Base-by-base conservation (phyloP, 2,888 invertebrate species). In the Xylocampa areola region DNA sequence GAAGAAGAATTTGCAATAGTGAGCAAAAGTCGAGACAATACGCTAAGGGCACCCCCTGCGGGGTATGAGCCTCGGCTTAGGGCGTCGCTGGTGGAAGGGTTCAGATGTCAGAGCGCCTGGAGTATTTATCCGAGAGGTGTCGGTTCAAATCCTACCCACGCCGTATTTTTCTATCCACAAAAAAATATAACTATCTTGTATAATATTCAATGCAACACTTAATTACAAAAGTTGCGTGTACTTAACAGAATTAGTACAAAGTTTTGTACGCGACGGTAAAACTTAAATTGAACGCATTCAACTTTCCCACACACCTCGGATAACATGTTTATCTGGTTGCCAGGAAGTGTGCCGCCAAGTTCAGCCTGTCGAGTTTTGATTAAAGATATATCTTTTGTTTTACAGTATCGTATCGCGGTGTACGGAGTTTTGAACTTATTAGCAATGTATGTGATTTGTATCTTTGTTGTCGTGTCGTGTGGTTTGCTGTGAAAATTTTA, bases 241-340 rank as follows among this genome's bases (percentile, higher is more conserved):
- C 57, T 50, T 54, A 55, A 30, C 47, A 52, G 21, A 50, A 54
- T 48, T 57, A 63, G 37, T 48, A 33, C 23, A 35, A 55, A 59
- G 30, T 36, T 17, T 16, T 1, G 21, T 32, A 21, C 29, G 23
- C n/a, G 41, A 36, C 40, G 35, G 25, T 21, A 29, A 11, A 67
- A 68, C 53, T 77, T 77, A 68, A 65, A 77, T 75, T 73, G 64
- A 69, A 73, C 69, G 33, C 48, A 61, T 72, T 64, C 48, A 75
- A 75, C 64, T 74, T 75, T 55, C 30, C 50, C 45, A 53, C 47
- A 41, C 58, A 59, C 59, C 48, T 58, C 17, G 23, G 45, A 51
- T 62, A 66, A 61, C 43, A 35, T 53, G 40, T 27, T 61, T 61
- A 61, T 53, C 47, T 65, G 13, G 2, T 10, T 14, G 29, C 25